A percentile compares a stretch with the other conserved stretches of the same genome.
These are phyloP conservation scores for Diorhabda sublineata DNA, from an alignment of 1,140 invertebrate species.

Conservation along the genomic window DNA sequence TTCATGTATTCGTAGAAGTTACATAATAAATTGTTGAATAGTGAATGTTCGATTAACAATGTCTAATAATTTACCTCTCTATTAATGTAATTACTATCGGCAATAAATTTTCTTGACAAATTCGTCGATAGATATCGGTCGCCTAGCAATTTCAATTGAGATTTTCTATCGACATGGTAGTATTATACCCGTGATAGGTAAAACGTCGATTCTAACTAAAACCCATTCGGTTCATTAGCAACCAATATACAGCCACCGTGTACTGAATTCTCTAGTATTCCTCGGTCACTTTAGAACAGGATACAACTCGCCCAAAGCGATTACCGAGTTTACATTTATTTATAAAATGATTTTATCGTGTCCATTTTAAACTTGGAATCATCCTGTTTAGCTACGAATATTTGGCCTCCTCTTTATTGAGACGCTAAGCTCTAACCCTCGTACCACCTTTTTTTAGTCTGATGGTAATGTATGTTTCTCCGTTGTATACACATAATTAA, in stretches of 20 bases:
- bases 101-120: neutral
- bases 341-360: no score
- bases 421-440: no score
- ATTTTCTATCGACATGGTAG: neutral
- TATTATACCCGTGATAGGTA: conserved; percentile 7
- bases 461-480: no score
- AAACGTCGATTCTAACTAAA: neutral
- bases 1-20: no score
- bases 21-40: no score
- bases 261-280: neutral
- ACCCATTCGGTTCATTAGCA: conserved; percentile 28
- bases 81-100: neutral
- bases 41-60: no score
- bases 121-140: neutral
- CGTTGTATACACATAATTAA: no score
- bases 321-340: no score
- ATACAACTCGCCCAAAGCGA: neutral
- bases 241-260: conserved; percentile 24
- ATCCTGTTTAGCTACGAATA: no score
- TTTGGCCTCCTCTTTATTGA: no score
- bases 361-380: no score
- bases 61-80: neutral
- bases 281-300: neutral
- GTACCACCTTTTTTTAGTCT: no score
- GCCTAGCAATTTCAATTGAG: neutral